A percentile compares a stretch with the other conserved stretches of the same genome.
Evolutionary conservation across 2,113 vertebrate species (phyloP).

Genomic region (Halichoeres trimaculatus): DNA sequence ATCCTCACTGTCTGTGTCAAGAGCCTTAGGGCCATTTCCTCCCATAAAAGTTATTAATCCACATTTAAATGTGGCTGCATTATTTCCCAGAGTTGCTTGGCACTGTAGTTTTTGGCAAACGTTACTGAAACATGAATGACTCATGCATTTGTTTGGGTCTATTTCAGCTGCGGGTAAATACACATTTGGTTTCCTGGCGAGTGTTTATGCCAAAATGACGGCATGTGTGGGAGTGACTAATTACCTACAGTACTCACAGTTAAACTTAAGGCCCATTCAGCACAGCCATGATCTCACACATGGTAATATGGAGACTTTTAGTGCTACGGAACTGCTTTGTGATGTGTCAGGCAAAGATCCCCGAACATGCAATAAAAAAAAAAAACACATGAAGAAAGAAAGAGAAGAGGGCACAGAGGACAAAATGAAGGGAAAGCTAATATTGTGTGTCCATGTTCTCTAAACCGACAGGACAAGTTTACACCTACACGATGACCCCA

Average conservation of each 20-base stretch:
- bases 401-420: no score
- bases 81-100: background rate
- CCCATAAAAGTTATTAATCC: background rate
- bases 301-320: no score
- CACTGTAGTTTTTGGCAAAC: background rate
- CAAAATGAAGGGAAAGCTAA: background rate
- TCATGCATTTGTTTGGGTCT: background rate
- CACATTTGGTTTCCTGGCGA: background rate
- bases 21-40: background rate
- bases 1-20: background rate
- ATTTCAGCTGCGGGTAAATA: background rate
- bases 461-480: background rate
- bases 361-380: background rate
- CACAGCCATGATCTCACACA: background rate
- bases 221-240: background rate
- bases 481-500: background rate
- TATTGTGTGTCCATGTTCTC: background rate
- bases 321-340: background rate
- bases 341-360: background rate
- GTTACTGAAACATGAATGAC: background rate
- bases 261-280: background rate
- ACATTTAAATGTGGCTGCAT: background rate
- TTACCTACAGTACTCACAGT: background rate
- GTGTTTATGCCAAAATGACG: background rate
- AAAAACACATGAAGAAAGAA: background rate